phyloP scores from a whole-genome alignment of 2,113 vertebrate genomes.

The Entomyzon cyanotis region DNA sequence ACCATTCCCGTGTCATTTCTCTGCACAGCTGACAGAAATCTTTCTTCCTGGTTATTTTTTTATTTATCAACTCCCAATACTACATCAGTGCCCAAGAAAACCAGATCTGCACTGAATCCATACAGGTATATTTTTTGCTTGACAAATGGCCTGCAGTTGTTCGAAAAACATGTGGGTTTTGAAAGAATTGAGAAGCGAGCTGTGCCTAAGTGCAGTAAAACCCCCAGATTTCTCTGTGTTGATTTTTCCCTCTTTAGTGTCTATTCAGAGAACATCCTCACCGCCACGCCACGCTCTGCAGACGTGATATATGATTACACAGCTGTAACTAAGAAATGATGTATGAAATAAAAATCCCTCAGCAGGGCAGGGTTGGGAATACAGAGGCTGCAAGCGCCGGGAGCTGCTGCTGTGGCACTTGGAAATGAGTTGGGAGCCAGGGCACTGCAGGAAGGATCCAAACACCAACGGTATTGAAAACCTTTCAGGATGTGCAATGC shows the following conservation, averaged over 20 bases:
- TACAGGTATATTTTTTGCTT: not conserved
- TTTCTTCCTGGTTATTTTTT: not conserved
- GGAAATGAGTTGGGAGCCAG: not conserved
- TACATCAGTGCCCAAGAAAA: not conserved
- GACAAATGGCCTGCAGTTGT: not conserved
- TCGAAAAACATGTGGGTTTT: not conserved
- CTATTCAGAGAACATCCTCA: constrained; percentile 15
- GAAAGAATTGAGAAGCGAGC: constrained; percentile 3
- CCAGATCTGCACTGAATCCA: not conserved
- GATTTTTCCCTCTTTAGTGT: constrained; percentile 31
- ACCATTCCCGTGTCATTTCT: not conserved
- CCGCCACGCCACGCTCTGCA: not conserved
- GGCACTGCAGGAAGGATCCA: not conserved
- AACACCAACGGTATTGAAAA: not conserved
- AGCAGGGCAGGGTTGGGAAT: not conserved
- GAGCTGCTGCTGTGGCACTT: not conserved
- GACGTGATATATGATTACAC: constrained; percentile 34
- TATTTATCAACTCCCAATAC: not conserved
- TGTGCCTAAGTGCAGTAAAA: not conserved
- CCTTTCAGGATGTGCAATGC: not conserved
- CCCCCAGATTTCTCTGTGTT: not conserved
- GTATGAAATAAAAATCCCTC: constrained; percentile 40
- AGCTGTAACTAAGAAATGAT: constrained; percentile 40
- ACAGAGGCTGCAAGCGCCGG: not conserved
- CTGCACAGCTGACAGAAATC: not conserved